These are phyloP conservation scores for Blomia tropicalis DNA, from an alignment of 2,888 invertebrate genomes.

Conservation along the genomic window DNA sequence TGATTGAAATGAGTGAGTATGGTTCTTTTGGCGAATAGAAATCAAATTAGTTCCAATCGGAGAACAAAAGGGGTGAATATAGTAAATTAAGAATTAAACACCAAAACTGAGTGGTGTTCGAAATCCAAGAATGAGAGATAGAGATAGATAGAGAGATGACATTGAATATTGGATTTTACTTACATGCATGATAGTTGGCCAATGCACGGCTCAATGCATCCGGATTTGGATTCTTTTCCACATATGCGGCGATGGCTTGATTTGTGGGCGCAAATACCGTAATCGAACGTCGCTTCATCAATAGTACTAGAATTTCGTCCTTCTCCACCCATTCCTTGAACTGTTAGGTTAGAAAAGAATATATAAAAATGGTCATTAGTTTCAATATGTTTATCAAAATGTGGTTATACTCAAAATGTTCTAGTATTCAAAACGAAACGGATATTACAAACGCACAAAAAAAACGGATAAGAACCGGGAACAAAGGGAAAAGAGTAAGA, in stretches of 20 bases:
- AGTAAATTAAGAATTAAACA: no score
- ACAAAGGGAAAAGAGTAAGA: no score
- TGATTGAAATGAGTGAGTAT: no score
- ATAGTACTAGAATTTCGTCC: conserved; percentile 42
- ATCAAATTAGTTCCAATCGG: no score
- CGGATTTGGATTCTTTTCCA: conserved; percentile 10
- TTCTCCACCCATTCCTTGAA: conserved; percentile 57
- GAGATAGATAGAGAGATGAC: no score
- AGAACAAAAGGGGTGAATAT: no score
- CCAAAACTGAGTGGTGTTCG: no score
- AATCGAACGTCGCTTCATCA: conserved; percentile 52
- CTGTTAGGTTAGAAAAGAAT: conserved; percentile 38
- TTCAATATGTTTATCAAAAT: not conserved
- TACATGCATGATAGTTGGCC: not conserved
- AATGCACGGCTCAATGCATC: not conserved
- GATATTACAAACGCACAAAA: not conserved
- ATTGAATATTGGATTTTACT: not conserved
- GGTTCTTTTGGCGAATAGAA: no score
- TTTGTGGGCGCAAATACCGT: conserved; percentile 81
- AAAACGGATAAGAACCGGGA: not conserved
- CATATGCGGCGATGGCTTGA: conserved; percentile 47
- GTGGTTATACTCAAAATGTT: not conserved
- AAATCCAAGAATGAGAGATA: no score
- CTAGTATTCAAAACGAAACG: not conserved
- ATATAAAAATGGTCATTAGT: not conserved